Base-by-base conservation (phyloP, 2,113 vertebrate genomes). In the Echinops telfairi region DNA sequence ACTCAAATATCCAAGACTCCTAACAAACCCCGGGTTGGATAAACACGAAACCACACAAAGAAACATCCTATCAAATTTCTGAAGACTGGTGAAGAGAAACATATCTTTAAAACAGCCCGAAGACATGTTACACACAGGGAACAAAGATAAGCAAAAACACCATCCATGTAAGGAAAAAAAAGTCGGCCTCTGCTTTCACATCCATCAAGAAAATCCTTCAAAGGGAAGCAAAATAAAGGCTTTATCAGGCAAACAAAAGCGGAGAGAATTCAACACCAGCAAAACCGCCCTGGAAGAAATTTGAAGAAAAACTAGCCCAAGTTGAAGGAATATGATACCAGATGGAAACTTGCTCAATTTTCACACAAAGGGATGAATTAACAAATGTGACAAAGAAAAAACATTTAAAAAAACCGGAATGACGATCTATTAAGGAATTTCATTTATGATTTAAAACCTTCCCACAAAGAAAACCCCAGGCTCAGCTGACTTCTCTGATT, bases 311-410 rank as follows among this genome's bases (percentile, higher is more conserved):
- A 71, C 78, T 70, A 70, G 94, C 71, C 71, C 40, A 66, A 33
- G 20, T 6, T 53, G 53, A 81, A 91, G 33, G 57, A 66, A 68
- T 78, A 86, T 66, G 31, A 79, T 47, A 78, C 4, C 40, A 83
- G 57, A 79, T 40, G 62, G 64, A 83, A 75, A 89, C 40, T 71
- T 40, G 62, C 47, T 53, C 12, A 9, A 14, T 53, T 53, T 68
- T 22, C 33, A 77, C 38, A 66, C 62, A 82, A 70, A 88, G 29
- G 29, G 64, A 64, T 88, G 38, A 94, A 9, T 84, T 27, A 76
- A 23, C 83, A 92, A 88, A 91, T 17, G 29, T 93, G 47, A 94
- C 38, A 85, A 86, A 85, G 75, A 36, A 82, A 79, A 6, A 76
- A 68, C 81, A 62, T 62, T 60, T 79, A 14, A 64, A 87, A 89